These are phyloP conservation scores for Noctua janthina DNA, from an alignment of 2,888 invertebrate genomes.

Conservation along the genomic window DNA sequence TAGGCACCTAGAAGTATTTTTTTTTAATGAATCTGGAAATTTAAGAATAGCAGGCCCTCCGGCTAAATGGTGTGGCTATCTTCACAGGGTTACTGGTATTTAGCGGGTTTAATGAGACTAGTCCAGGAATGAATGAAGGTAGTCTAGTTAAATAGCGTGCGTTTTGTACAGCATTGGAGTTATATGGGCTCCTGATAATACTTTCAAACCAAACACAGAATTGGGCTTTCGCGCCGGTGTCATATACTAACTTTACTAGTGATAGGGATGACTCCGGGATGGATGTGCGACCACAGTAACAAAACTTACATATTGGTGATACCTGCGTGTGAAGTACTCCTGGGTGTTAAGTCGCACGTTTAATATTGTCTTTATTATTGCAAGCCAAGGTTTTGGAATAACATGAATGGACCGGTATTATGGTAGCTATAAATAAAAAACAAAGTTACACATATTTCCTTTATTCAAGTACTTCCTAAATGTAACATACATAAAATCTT, in stretches of 20 bases:
- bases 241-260: background rate
- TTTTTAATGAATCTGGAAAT: background rate
- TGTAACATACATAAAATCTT: slow-evolving; percentile 60
- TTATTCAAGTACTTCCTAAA: slow-evolving; percentile 51
- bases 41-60: background rate
- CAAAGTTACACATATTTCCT: slow-evolving; percentile 28
- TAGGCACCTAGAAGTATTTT: background rate
- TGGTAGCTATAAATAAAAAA: background rate
- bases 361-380: background rate
- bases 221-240: too few species aligned
- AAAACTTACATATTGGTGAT: background rate
- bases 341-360: background rate
- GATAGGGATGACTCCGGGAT: background rate
- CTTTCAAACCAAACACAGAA: background rate
- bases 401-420: too few species aligned
- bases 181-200: background rate
- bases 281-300: background rate
- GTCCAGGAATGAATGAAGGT: background rate
- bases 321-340: background rate
- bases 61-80: background rate
- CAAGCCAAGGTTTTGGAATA: background rate
- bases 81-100: background rate
- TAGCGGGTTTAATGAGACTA: background rate
- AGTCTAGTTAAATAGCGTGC: background rate
- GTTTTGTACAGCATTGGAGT: background rate